Conservation (phyloP, 2,113 vertebrate genomes). For the Rhadina sibilatrix region DNA sequence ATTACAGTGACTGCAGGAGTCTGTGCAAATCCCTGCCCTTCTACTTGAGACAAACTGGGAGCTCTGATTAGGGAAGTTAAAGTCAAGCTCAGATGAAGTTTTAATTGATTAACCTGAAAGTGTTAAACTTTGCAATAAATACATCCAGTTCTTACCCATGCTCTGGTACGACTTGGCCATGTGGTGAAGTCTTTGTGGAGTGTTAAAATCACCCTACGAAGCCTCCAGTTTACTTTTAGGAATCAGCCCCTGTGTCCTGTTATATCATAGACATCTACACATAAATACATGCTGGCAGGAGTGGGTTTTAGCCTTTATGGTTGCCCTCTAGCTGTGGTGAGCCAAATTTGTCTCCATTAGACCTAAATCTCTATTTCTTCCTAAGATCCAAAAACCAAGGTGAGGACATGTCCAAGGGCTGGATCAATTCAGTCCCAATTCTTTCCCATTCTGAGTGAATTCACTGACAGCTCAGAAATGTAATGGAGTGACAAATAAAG, state of each 20-base stretch:
- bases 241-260: neutral
- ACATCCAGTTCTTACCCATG: neutral
- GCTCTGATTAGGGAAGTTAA: neutral
- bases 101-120: neutral
- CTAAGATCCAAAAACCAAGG: neutral
- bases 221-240: neutral
- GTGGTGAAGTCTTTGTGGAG: neutral
- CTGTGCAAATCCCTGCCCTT: neutral
- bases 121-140: neutral
- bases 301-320: neutral
- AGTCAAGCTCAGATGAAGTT: neutral
- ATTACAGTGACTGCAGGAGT: neutral
- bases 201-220: neutral
- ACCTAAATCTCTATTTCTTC: neutral
- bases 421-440: neutral
- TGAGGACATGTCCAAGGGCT: neutral
- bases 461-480: neutral
- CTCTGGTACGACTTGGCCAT: rapidly evolving
- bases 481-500: neutral
- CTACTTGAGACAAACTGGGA: neutral
- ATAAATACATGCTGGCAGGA: neutral
- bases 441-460: neutral
- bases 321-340: neutral
- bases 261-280: neutral
- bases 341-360: rapidly evolving